Evolutionary conservation across 1,140 invertebrate genomes (phyloP).

Genomic region (Tenebrio molitor): DNA sequence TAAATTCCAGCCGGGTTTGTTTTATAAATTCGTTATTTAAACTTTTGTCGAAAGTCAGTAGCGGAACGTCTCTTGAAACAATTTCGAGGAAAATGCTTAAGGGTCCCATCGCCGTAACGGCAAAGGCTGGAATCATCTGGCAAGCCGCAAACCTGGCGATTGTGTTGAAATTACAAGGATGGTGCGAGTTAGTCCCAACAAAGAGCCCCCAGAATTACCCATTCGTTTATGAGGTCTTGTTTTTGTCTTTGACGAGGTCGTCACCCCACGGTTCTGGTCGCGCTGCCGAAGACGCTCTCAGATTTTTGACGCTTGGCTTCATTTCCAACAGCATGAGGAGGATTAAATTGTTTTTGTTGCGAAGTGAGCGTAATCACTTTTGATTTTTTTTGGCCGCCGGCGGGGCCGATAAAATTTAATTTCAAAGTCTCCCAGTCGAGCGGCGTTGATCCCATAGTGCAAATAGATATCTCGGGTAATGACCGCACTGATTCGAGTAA

Average conservation of each 20-base stretch:
- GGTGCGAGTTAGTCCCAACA: conserved; percentile 3
- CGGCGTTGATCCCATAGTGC: neutral
- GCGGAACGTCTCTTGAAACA: conserved; percentile 13
- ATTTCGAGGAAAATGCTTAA: conserved; percentile 26
- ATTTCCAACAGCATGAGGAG: conserved; percentile 1
- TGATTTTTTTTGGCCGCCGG: conserved; percentile 11
- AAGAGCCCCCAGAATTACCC: conserved; percentile 5
- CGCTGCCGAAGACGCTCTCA: neutral
- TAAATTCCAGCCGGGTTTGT: conserved; percentile 27
- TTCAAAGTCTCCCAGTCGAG: neutral
- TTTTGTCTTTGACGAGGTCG: conserved; percentile 32
- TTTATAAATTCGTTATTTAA: conserved; percentile 39
- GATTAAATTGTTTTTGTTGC: conserved; percentile 36
- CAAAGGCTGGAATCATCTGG: conserved; percentile 27
- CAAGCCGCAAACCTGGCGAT: conserved; percentile 31
- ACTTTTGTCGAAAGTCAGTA: conserved; percentile 16
- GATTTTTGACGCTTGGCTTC: conserved; percentile 26
- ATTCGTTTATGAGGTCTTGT: conserved; percentile 33
- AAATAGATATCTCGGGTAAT: conserved; percentile 37
- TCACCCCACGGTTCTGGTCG: neutral
- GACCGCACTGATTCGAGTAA: conserved; percentile 43
- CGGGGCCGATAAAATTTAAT: conserved; percentile 11
- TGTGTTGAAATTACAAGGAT: conserved; percentile 36
- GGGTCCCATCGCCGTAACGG: conserved; percentile 26
- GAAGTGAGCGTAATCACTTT: conserved; percentile 18